A percentile compares a stretch with the other conserved stretches of the same genome.
phyloP scores from a whole-genome alignment of 2,888 invertebrate genomes.

The Schizotus pectinicornis region DNA sequence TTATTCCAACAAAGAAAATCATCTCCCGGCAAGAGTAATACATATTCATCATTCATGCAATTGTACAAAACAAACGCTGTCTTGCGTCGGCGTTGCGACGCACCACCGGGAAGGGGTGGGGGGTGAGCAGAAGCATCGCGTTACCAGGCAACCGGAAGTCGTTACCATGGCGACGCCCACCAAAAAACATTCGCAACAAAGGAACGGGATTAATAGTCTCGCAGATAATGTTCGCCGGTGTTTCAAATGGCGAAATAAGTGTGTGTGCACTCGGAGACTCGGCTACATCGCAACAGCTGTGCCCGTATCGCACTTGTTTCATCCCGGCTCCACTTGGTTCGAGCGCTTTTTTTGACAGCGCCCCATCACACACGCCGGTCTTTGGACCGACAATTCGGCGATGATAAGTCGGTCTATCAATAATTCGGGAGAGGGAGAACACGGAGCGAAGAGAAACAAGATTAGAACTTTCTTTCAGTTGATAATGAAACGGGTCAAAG shows the following conservation, averaged over 20 bases:
- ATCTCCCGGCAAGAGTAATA: conserved; percentile 49
- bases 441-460: too few species aligned
- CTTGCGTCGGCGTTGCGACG: conserved; percentile 49
- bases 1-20: conserved; percentile 48
- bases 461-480: too few species aligned
- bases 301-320: too few species aligned
- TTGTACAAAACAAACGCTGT: conserved; percentile 52
- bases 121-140: conserved; percentile 48
- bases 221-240: conserved; percentile 57
- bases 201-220: conserved; percentile 58
- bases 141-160: conserved; percentile 57
- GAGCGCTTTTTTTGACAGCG: too few species aligned
- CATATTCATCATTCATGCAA: conserved; percentile 54
- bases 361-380: too few species aligned
- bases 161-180: conserved; percentile 56
- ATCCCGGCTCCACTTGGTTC: too few species aligned
- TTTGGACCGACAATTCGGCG: too few species aligned
- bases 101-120: conserved; percentile 33
- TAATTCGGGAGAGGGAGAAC: too few species aligned
- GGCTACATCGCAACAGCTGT: not conserved
- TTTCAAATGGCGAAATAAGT: conserved; percentile 56
- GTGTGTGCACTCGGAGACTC: conserved; percentile 37
- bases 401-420: too few species aligned
- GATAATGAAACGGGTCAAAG: too few species aligned
- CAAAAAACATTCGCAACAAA: conserved; percentile 59